Evolutionary conservation across 2,797 vertebrate species (phyloP).

Genomic region (Gila robusta): DNA sequence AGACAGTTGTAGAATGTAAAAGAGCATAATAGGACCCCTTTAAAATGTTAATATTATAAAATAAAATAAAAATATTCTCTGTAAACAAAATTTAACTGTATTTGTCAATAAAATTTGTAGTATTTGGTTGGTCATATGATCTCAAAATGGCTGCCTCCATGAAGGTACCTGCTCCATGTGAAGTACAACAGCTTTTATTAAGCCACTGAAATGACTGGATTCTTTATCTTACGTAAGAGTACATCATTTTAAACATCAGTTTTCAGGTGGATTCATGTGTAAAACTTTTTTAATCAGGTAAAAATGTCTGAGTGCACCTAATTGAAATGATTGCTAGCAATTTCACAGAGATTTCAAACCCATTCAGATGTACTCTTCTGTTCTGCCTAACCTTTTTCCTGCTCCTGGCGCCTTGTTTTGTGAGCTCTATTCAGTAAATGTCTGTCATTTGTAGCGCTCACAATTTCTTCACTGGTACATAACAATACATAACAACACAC

Average conservation of each 20-base stretch:
- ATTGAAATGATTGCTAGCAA: conserved; percentile 32
- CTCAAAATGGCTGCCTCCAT: neutral
- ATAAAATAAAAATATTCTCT: neutral
- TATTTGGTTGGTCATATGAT: neutral
- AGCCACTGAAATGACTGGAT: neutral
- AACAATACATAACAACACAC: neutral
- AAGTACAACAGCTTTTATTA: neutral
- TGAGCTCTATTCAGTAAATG: conserved; percentile 48
- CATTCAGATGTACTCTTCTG: neutral
- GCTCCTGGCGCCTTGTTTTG: conserved; percentile 28
- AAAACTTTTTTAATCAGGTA: conserved; percentile 19
- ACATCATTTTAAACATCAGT: neutral
- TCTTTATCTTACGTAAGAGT: neutral
- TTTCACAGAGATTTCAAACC: conserved; percentile 17
- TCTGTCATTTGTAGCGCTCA: conserved; percentile 39
- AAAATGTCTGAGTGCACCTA: conserved; percentile 11
- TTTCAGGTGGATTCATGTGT: neutral
- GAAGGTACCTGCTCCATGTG: neutral
- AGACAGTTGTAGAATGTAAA: neutral
- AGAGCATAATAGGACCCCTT: neutral
- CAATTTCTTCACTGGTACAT: conserved; percentile 39
- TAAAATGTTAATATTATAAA: neutral
- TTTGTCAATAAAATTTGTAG: neutral
- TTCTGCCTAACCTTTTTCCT: conserved; percentile 13
- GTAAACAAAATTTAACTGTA: neutral